Percentiles rank a stretch among this genome's conserved stretches.
phyloP scores from a whole-genome alignment of 1,140 invertebrate genomes.

The Drosophila elegans region DNA sequence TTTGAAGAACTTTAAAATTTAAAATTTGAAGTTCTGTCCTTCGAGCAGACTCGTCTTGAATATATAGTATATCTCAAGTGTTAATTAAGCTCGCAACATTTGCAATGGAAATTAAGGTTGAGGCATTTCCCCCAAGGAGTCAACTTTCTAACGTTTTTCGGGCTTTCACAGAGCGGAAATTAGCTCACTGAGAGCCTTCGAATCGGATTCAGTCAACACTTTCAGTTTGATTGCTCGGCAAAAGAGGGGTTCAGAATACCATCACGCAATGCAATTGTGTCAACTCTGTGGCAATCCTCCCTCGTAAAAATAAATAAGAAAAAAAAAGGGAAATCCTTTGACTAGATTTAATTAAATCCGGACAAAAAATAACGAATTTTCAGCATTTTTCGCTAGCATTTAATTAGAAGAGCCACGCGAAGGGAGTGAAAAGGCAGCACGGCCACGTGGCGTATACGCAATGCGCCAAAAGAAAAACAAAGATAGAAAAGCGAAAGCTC shows the following conservation, averaged over 20 bases:
- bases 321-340: constrained; percentile 6
- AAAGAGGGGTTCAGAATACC: constrained; percentile 1
- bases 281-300: constrained; percentile 5
- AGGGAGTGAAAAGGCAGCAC: constrained; percentile 5
- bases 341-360: constrained; percentile 49
- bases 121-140: background rate
- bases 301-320: background rate
- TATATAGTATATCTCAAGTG: constrained; percentile 17
- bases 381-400: constrained; percentile 38
- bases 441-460: constrained; percentile 49
- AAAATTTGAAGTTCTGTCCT: background rate
- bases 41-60: background rate
- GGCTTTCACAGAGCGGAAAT: constrained; percentile 62
- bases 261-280: constrained; percentile 37
- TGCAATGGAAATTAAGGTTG: constrained; percentile 55
- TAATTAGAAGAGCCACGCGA: constrained; percentile 39
- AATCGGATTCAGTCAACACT: constrained; percentile 21
- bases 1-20: background rate
- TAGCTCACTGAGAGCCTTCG: constrained; percentile 53
- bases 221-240: constrained; percentile 49
- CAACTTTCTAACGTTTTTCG: background rate
- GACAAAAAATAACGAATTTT: constrained; percentile 30
- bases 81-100: constrained; percentile 53
- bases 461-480: constrained; percentile 30
- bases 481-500: constrained; percentile 3